Percentiles rank a stretch among this genome's conserved stretches.
phyloP scores from a whole-genome alignment of 1,140 invertebrate genomes.

The Saxidomus purpurata region DNA sequence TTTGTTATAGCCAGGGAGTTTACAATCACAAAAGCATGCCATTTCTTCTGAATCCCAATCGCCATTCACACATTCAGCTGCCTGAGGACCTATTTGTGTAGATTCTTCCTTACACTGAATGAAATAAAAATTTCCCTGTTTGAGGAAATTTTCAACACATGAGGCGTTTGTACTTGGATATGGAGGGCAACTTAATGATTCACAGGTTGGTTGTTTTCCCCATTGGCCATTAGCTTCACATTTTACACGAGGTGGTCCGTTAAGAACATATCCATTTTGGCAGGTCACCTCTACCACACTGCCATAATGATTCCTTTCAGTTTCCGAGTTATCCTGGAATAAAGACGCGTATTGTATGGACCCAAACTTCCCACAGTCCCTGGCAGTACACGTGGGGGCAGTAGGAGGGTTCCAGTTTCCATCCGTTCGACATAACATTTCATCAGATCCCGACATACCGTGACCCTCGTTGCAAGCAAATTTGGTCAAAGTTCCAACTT shows the following conservation, averaged over 20 bases:
- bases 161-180: background rate
- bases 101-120: background rate
- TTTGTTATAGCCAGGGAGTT: background rate
- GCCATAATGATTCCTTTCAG: slow-evolving; percentile 26
- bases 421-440: background rate
- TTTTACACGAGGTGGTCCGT: background rate
- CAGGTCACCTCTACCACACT: slow-evolving; percentile 37
- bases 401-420: background rate
- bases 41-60: background rate
- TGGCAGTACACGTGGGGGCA: background rate
- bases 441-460: background rate
- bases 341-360: background rate
- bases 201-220: background rate
- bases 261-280: background rate
- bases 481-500: background rate
- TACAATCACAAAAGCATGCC: slow-evolving; percentile 32
- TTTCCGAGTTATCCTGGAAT: background rate
- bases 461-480: slow-evolving; percentile 44
- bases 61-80: background rate
- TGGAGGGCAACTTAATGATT: background rate
- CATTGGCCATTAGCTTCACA: slow-evolving; percentile 37
- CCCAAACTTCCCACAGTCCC: slow-evolving; percentile 32
- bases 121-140: background rate
- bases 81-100: background rate
- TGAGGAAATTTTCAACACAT: background rate